A percentile compares a stretch with the other conserved stretches of the same genome.
Conservation (phyloP, 2,113 vertebrate genomes). For the Nothobranchius furzeri region DNA sequence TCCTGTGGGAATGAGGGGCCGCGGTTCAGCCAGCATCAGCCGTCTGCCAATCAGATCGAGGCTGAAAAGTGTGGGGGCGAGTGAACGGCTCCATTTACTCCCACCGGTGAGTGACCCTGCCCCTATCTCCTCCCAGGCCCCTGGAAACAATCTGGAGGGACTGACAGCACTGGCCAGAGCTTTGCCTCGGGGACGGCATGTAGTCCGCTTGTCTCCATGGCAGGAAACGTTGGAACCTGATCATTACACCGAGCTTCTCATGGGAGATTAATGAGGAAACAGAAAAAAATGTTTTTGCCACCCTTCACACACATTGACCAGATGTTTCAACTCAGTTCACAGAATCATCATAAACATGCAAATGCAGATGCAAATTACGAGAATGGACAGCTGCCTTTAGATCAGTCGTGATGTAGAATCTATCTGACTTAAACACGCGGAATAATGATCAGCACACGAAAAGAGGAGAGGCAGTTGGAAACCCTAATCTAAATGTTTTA, state of each 20-base stretch:
- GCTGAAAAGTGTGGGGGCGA: conserved; percentile 68
- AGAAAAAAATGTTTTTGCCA: conserved; percentile 48
- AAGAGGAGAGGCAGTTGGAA: conserved; percentile 52
- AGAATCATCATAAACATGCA: conserved; percentile 47
- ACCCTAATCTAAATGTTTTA: conserved; percentile 70
- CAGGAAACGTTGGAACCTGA: conserved; percentile 82
- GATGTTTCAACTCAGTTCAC: conserved; percentile 27
- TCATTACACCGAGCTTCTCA: conserved; percentile 73
- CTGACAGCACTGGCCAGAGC: conserved; percentile 74
- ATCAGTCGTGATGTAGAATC: conserved; percentile 70
- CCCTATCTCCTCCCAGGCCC: conserved; percentile 75
- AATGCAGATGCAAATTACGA: conserved; percentile 44
- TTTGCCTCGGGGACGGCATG: conserved; percentile 70
- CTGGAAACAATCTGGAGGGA: conserved; percentile 78
- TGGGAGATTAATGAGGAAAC: conserved; percentile 77
- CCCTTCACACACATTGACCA: conserved; percentile 47
- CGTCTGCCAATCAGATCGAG: conserved; percentile 65
- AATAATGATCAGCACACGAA: conserved; percentile 69
- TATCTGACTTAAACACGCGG: conserved; percentile 69
- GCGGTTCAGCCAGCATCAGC: conserved; percentile 58
- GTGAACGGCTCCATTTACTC: conserved; percentile 65
- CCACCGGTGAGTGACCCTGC: conserved; percentile 68
- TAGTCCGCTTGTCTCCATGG: conserved; percentile 75
- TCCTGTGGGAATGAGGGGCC: conserved; percentile 75
- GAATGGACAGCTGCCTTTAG: conserved; percentile 55